Evolutionary conservation across 2,888 invertebrate genomes (phyloP).

Genomic region (Drosophila quinaria): DNA sequence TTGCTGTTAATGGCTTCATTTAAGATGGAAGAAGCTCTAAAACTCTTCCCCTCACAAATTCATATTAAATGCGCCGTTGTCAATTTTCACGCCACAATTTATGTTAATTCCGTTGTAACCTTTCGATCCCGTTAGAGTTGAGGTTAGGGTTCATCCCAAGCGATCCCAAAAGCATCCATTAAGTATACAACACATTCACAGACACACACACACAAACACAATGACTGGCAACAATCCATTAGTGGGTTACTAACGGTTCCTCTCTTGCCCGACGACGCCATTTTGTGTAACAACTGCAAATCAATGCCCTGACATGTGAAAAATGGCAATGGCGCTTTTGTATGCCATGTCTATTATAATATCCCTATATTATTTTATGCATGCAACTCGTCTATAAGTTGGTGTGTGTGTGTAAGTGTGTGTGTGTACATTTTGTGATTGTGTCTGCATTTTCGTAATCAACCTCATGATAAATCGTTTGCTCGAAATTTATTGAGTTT

Average conservation of each 20-base stretch:
- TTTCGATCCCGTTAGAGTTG: constrained; percentile 36
- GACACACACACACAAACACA: constrained; percentile 11
- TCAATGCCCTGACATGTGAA: constrained; percentile 79
- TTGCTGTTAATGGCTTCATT: constrained; percentile 40
- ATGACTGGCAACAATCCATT: constrained; percentile 70
- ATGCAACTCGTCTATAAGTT: constrained; percentile 56
- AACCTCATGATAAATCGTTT: constrained; percentile 84
- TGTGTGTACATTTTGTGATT: constrained; percentile 48
- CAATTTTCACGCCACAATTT: constrained; percentile 68
- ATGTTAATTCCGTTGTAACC: constrained; percentile 75
- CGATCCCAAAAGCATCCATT: constrained; percentile 51
- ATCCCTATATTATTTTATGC: constrained; percentile 79
- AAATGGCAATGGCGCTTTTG: constrained; percentile 71
- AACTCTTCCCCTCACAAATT: constrained; percentile 12
- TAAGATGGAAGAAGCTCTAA: constrained; percentile 26
- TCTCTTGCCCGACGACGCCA: constrained; percentile 50
- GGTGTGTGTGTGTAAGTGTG: constrained; percentile 18
- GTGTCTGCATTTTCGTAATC: constrained; percentile 81
- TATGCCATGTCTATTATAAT: constrained; percentile 76
- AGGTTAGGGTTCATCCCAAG: constrained; percentile 23
- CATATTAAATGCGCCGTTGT: constrained; percentile 52
- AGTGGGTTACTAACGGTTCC: constrained; percentile 70
- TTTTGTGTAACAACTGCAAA: constrained; percentile 80
- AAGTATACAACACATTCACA: constrained; percentile 14
- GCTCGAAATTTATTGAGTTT: constrained; percentile 81